Conservation (phyloP, 2,888 invertebrate species). For the Cheilosia grossa region DNA sequence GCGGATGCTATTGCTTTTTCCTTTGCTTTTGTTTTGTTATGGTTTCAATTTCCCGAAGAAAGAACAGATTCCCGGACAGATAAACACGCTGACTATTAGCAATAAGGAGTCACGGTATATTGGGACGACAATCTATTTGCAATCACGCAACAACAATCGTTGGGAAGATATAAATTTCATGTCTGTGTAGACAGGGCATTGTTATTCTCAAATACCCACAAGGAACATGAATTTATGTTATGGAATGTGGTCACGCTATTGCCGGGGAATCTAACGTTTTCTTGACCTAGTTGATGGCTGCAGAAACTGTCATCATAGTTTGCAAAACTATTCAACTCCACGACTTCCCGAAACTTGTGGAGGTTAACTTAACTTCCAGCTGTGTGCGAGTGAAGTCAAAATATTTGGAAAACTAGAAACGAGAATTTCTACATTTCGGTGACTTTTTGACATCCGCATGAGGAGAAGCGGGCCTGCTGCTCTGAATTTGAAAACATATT, state of each 20-base stretch:
- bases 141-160: slow-evolving; percentile 64
- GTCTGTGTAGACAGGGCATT: slow-evolving; percentile 24
- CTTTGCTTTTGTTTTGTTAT: slow-evolving; percentile 42
- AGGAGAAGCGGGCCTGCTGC: neutral
- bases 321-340: slow-evolving; percentile 55
- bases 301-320: slow-evolving; percentile 61
- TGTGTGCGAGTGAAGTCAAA: slow-evolving; percentile 50
- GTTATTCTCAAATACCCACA: slow-evolving; percentile 3
- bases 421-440: slow-evolving; percentile 31
- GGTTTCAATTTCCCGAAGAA: slow-evolving; percentile 65
- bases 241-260: slow-evolving; percentile 66
- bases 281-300: slow-evolving; percentile 65
- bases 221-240: slow-evolving; percentile 28
- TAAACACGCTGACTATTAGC: neutral
- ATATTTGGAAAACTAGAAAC: slow-evolving; percentile 48
- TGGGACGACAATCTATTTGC: slow-evolving; percentile 61
- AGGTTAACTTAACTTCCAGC: slow-evolving; percentile 62
- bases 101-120: slow-evolving; percentile 52
- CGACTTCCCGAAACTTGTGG: slow-evolving; percentile 40
- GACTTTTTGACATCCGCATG: slow-evolving; percentile 21
- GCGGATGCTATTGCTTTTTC: slow-evolving; percentile 3
- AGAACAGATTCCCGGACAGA: slow-evolving; percentile 56
- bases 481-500: slow-evolving; percentile 2
- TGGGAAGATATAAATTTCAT: slow-evolving; percentile 48
- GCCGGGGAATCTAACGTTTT: slow-evolving; percentile 37